A percentile compares a stretch with the other conserved stretches of the same genome.
These are phyloP conservation scores for Petroica traversi DNA, from an alignment of 2,113 vertebrate species.

Conservation along the genomic window DNA sequence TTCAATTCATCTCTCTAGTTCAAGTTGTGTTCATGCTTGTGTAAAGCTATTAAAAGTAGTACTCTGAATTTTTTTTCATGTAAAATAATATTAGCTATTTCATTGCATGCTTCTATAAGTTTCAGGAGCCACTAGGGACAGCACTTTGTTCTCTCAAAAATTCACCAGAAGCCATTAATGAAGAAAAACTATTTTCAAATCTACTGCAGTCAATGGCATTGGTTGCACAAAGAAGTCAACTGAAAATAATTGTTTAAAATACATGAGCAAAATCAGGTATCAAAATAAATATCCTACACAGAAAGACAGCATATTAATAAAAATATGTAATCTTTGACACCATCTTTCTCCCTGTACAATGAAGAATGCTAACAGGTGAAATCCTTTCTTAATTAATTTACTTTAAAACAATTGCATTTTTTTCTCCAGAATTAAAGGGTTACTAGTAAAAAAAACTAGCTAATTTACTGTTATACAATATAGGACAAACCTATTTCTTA, in stretches of 20 bases:
- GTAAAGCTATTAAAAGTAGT: neutral
- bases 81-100: slow-evolving; percentile 25
- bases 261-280: neutral
- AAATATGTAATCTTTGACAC: neutral
- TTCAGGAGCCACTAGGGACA: slow-evolving; percentile 19
- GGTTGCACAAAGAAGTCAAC: neutral
- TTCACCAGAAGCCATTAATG: neutral
- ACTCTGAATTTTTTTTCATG: neutral
- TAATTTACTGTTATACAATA: neutral
- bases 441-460: neutral
- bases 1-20: neutral
- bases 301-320: neutral
- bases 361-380: neutral
- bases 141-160: neutral
- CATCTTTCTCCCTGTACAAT: neutral
- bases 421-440: neutral
- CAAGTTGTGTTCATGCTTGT: neutral
- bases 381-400: neutral
- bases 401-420: neutral
- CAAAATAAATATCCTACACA: neutral
- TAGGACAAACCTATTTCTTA: neutral
- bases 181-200: slow-evolving; percentile 5
- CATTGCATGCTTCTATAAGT: neutral
- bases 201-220: neutral
- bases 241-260: neutral